Evolutionary conservation across 2,113 vertebrate genomes (phyloP).

Genomic region (Chunga burmeisteri): DNA sequence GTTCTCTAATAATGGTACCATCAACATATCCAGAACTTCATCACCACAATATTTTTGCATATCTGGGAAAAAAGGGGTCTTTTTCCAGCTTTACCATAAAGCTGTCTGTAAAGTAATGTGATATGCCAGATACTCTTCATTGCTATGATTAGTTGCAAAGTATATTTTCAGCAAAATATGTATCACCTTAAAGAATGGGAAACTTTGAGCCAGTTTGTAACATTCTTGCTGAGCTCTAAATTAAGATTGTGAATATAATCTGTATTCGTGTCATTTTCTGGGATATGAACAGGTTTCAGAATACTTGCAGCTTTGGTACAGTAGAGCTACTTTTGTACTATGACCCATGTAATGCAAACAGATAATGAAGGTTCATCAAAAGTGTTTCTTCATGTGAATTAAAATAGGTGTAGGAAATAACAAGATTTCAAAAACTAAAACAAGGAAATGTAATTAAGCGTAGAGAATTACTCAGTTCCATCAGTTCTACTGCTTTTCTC

Average conservation of each 20-base stretch:
- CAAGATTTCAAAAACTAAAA: neutral
- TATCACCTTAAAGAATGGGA: neutral
- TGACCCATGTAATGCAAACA: neutral
- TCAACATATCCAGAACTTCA: neutral
- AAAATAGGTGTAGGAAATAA: neutral
- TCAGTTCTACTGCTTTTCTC: neutral
- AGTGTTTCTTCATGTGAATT: neutral
- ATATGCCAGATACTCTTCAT: neutral
- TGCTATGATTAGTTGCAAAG: neutral
- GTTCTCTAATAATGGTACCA: neutral
- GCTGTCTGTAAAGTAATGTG: neutral
- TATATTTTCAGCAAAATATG: neutral
- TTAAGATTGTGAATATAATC: neutral
- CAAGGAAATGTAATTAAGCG: neutral
- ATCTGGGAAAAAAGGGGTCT: neutral
- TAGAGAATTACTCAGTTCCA: neutral
- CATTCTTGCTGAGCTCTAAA: neutral
- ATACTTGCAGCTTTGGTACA: neutral
- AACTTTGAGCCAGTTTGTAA: neutral
- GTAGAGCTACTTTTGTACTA: neutral
- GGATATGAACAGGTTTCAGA: neutral
- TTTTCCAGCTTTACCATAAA: neutral
- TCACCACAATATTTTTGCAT: neutral
- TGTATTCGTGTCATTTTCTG: neutral
- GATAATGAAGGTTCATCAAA: neutral